Base-by-base conservation (phyloP, 2,888 invertebrate genomes). In the Pemphredon lugubris region DNA sequence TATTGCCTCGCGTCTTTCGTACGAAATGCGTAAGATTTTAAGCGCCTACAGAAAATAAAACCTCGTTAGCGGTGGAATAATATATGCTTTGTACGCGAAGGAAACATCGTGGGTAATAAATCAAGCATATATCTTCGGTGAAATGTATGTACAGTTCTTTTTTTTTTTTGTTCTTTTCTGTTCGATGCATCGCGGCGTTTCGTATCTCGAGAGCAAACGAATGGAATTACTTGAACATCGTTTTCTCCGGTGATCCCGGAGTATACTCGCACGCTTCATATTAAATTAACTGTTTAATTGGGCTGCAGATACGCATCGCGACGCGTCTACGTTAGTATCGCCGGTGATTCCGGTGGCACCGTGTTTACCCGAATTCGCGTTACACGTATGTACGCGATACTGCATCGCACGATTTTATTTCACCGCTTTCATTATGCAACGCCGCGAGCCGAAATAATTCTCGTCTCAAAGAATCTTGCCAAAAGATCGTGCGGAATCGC, bases 381-480 rank as follows among this genome's bases (percentile, higher is more conserved):
- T 61, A 42, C n/a, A n/a, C n/a, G n/a, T n/a, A n/a, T n/a, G n/a
- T 54, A 60, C 60, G 54, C 47, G 37, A 18, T 13, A 13, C 20
- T 32, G 5, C 39, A 20, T 16, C 53, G 51, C 51, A 34, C 21
- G 48, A 42, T 55, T 71, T 64, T 50, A 55, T 59, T 71, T 54
- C 32, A 26, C 57, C 53, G 34, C 37, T 34, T 57, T 55, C 65
- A 26, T 65, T n/a, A 48, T 26, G 65, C 55, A 73, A 65, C 40
- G 4, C 13, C 21, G 47, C 44, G 16, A 18, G 44, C 45, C 54
- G 50, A 72, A 65, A 65, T 72, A 65, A 72, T 72, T 51, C 51
- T 48, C 53, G 64, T 37, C 37, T 11, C 57, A 21, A 53, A 54
- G 50, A 55, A 64, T 64, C 45, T 64, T 64, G 72, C 72, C 73